phyloP scores from a whole-genome alignment of 2,797 vertebrate species.

The Gallinago stenura region DNA sequence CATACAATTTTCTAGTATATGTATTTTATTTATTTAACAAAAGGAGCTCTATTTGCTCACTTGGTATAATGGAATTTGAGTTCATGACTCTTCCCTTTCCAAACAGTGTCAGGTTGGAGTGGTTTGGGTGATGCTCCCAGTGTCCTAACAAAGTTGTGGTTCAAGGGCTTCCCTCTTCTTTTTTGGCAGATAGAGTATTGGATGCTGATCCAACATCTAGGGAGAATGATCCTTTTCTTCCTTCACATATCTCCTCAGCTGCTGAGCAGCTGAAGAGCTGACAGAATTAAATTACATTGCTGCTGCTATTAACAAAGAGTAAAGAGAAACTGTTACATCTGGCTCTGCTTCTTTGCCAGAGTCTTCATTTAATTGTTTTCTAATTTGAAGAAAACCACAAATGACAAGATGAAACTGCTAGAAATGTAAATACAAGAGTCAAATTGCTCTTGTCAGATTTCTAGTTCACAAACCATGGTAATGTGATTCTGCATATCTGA shows the following conservation, averaged over 20 bases:
- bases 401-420: slow-evolving; percentile 82
- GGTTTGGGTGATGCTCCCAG: slow-evolving; percentile 30
- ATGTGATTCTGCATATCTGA: slow-evolving; percentile 74
- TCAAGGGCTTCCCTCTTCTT: slow-evolving; percentile 69
- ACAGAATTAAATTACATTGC: slow-evolving; percentile 82
- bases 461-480: slow-evolving; percentile 73
- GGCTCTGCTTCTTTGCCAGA: slow-evolving; percentile 80
- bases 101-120: not conserved
- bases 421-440: slow-evolving; percentile 82
- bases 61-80: not conserved
- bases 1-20: not conserved
- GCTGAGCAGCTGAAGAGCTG: slow-evolving; percentile 78
- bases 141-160: not conserved
- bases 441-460: slow-evolving; percentile 83
- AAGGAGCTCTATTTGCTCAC: not conserved
- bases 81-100: not conserved
- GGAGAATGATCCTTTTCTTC: slow-evolving; percentile 74
- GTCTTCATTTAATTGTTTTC: slow-evolving; percentile 85
- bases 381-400: slow-evolving; percentile 85
- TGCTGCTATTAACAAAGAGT: slow-evolving; percentile 77
- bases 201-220: slow-evolving; percentile 53
- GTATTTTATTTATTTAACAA: not conserved
- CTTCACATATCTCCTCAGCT: slow-evolving; percentile 78
- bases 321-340: slow-evolving; percentile 79
- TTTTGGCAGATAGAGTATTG: slow-evolving; percentile 53